Evolutionary conservation across 2,888 invertebrate species (phyloP), one percentile per base, ranked within the genome.

Genomic region (Caenorhabditis becei): DNA sequence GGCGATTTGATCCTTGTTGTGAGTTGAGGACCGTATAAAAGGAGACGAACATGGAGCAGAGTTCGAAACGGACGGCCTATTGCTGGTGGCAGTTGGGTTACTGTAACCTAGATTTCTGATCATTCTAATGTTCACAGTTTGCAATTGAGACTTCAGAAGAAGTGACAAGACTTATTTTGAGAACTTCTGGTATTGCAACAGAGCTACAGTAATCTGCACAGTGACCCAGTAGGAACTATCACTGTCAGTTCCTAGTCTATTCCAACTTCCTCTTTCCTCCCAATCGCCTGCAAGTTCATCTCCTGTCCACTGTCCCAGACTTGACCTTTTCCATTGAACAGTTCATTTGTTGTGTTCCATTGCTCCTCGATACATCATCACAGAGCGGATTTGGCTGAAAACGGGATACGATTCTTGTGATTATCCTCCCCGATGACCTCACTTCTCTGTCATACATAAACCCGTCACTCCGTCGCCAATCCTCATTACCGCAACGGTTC

Each of bases 1-100:
- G 69, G 14, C 32, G 41, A 32, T 26, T 63, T 59, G 69, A 69
- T 69, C 69, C 51, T 2, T 35, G 69, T 47, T 35, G 20, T n/a
- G 2, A 7, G 49, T 3, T 5, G 23, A 11, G 16, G 5, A 41
- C 3, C n/a, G 26, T 54, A 54, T 54, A 54, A 54, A 54, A 54
- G 54, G 54, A 54, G 16, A 7, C n/a, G 41, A 16, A 10, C 10
- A 18, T 18, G 41, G 41, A 41, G 41, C 41, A 54, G 28, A 28
- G 28, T 11, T 44, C 44, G 32, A 44, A n/a, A n/a, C n/a, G n/a
- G n/a, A n/a, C n/a, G n/a, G n/a, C n/a, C n/a, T n/a, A n/a, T n/a
- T n/a, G n/a, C n/a, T n/a, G n/a, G n/a, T n/a, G n/a, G n/a, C n/a
- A n/a, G n/a, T n/a, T n/a, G n/a, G n/a, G n/a, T n/a, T n/a, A n/a